Base-by-base conservation (phyloP, 2,888 invertebrate genomes). In the Xiphydria camelus region DNA sequence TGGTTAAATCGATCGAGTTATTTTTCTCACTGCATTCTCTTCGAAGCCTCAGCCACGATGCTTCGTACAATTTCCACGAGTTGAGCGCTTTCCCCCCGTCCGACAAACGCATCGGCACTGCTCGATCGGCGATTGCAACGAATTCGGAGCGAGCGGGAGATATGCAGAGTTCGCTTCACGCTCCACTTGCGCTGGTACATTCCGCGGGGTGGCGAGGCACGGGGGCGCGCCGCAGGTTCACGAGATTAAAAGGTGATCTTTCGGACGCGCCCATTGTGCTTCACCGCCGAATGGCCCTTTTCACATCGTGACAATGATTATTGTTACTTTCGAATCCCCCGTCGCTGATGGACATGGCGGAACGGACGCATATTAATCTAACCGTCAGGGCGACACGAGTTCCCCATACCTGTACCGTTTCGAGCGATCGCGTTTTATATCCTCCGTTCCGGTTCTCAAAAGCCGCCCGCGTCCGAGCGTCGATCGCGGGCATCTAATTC, bases 121-220 rank as follows among this genome's bases (percentile, higher is more conserved):
- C n/a, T 29, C 29, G 10, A 29, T 29, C 4, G 29, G 12, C 29
- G 29, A 29, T 10, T 29, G n/a, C 12, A 7, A 29, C 12, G 5
- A 10, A 4, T 6, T 4, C 10, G 14, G 15, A 29, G 29, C 15
- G 9, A 29, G 29, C 7, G 26, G 25, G 14, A 42, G n/a, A n/a
- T n/a, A n/a, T 15, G 45, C 33, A 19, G 42, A 23, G 45, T 38
- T 38, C 40, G 46, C 47, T 57, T 61, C 53, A 55, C 51, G 62
- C 57, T 60, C 61, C 57, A 62, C 61, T 64, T 61, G 45, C 51
- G n/a, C n/a, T n/a, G n/a, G n/a, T n/a, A n/a, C n/a, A n/a, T n/a
- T n/a, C n/a, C n/a, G n/a, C n/a, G n/a, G n/a, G n/a, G n/a, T n/a
- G n/a, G n/a, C n/a, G n/a, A n/a, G 15, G 29, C 15, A 15, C 29